Evolutionary conservation across 2,113 vertebrate genomes (phyloP).

Genomic region (Halichoerus grypus): DNA sequence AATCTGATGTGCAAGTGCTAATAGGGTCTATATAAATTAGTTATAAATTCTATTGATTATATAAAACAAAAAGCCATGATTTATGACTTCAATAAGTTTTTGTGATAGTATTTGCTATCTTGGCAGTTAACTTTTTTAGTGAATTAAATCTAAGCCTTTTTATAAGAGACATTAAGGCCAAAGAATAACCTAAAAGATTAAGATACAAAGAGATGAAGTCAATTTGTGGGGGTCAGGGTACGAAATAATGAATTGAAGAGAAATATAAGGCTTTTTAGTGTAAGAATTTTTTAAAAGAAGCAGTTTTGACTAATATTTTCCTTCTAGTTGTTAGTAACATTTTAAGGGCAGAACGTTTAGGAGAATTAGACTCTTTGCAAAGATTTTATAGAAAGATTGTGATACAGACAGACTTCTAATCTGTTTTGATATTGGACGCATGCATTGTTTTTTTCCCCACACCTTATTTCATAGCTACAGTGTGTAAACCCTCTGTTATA

Average conservation of each 20-base stretch:
- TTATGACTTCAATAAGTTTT: conserved; percentile 57
- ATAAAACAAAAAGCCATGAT: conserved; percentile 71
- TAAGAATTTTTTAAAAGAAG: background rate
- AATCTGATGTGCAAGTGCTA: conserved; percentile 79
- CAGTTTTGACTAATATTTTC: background rate
- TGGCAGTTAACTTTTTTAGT: background rate
- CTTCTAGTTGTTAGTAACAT: background rate
- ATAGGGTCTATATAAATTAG: conserved; percentile 77
- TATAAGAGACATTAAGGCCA: background rate
- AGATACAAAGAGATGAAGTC: conserved; percentile 3
- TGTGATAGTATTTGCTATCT: background rate
- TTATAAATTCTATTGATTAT: conserved; percentile 71
- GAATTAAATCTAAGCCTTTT: conserved; percentile 50
- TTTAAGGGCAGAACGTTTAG: background rate
- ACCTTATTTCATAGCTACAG: background rate
- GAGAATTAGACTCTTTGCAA: background rate
- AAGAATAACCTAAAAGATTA: background rate
- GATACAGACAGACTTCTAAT: background rate
- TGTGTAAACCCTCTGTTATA: background rate
- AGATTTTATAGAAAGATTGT: background rate
- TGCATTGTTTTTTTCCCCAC: background rate
- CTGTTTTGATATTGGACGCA: background rate
- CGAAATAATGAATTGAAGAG: background rate
- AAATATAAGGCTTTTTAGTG: background rate
- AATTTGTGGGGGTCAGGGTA: background rate